Evolutionary conservation across 2,888 invertebrate species (phyloP).

Genomic region (Sialis fuliginosa): DNA sequence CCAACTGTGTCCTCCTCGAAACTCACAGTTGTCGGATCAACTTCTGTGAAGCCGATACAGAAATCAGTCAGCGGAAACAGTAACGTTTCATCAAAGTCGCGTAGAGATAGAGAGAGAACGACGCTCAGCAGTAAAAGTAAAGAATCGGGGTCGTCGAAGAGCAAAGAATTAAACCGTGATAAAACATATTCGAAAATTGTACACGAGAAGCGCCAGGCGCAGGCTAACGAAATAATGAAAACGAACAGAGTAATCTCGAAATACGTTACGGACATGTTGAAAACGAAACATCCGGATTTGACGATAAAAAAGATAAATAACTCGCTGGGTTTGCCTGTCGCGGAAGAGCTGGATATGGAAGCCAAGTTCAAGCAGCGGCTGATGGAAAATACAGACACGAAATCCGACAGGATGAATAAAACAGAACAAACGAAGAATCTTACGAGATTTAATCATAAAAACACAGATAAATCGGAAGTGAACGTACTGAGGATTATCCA

Average conservation of each 20-base stretch:
- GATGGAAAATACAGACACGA: constrained; percentile 24
- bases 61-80: constrained; percentile 22
- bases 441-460: background rate
- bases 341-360: constrained; percentile 29
- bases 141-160: constrained; percentile 17
- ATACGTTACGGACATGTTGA: constrained; percentile 10
- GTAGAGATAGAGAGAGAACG: constrained; percentile 12
- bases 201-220: constrained; percentile 27
- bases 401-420: too few relatives aligned
- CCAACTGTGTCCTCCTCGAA: constrained; percentile 11
- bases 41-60: constrained; percentile 11
- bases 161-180: constrained; percentile 26
- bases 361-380: constrained; percentile 39
- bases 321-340: constrained; percentile 23
- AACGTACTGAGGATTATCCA: constrained; percentile 14
- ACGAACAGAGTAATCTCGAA: constrained; percentile 12
- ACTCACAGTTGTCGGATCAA: constrained; percentile 8
- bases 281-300: constrained; percentile 7
- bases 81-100: constrained; percentile 13
- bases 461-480: constrained; percentile 12
- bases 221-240: constrained; percentile 16
- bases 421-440: background rate
- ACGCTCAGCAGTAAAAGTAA: constrained; percentile 15
- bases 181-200: constrained; percentile 37
- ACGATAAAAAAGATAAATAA: background rate